Evolutionary conservation across 2,888 invertebrate genomes (phyloP).

Genomic region (Vesta saturnalis): DNA sequence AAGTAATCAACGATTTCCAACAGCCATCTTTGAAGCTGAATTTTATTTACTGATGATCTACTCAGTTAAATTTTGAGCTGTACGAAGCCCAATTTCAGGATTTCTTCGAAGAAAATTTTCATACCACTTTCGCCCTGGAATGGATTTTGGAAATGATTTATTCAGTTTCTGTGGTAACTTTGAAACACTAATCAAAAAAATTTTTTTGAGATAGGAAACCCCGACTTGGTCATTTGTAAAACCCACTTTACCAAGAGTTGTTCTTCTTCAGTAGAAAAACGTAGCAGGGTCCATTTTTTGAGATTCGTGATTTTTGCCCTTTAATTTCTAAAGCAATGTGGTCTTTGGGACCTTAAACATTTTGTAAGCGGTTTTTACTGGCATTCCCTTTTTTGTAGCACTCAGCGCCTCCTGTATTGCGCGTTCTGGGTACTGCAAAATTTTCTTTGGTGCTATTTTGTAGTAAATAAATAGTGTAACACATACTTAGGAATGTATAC

Average conservation of each 20-base stretch:
- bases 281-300: neutral
- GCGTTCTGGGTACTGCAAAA: neutral
- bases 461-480: neutral
- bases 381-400: too few species aligned
- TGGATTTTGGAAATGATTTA: too few species aligned
- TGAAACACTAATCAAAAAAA: too few species aligned
- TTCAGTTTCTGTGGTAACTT: too few species aligned
- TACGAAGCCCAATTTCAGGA: neutral
- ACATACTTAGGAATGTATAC: neutral
- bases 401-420: neutral
- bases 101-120: neutral
- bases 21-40: too few species aligned
- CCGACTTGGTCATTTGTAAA: too few species aligned
- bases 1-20: neutral
- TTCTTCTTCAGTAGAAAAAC: neutral
- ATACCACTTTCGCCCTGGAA: too few species aligned
- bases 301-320: neutral
- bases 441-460: neutral
- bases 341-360: too few species aligned
- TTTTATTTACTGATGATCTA: too few species aligned
- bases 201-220: too few species aligned
- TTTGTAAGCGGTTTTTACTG: too few species aligned
- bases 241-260: neutral
- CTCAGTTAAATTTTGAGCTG: neutral
- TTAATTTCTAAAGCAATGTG: neutral